phyloP scores from a whole-genome alignment of 2,113 vertebrate genomes.

The Euleptes europaea region DNA sequence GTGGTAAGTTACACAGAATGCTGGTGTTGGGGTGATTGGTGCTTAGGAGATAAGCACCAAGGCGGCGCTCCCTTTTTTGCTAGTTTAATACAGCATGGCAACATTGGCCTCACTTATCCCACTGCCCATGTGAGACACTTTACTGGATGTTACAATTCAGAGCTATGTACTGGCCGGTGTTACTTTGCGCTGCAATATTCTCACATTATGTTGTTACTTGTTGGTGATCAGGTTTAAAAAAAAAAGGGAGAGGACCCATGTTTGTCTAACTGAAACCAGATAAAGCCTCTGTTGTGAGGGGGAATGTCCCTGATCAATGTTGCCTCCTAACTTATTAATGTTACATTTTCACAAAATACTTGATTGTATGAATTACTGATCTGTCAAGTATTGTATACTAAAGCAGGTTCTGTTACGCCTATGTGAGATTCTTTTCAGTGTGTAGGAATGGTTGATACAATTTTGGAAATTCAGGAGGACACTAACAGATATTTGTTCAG shows the following conservation, averaged over 20 bases:
- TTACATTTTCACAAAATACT: constrained; percentile 1
- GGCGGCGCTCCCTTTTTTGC: constrained; percentile 28
- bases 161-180: constrained; percentile 31
- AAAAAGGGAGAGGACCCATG: neutral
- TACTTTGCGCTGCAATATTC: constrained; percentile 49
- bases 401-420: rapidly evolving
- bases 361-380: constrained; percentile 6
- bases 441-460: neutral
- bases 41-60: constrained; percentile 55
- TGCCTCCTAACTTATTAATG: neutral
- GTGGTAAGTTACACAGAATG: constrained; percentile 39
- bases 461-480: constrained; percentile 26
- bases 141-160: neutral
- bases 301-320: neutral
- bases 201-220: constrained; percentile 42
- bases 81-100: neutral
- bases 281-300: neutral
- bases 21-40: constrained; percentile 8
- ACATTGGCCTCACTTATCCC: neutral
- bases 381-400: neutral
- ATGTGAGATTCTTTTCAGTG: constrained; percentile 24
- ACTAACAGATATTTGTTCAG: neutral
- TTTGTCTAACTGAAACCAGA: neutral
- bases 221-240: constrained; percentile 23
- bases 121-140: neutral